A percentile compares a stretch with the other conserved stretches of the same genome.
Evolutionary conservation across 2,797 vertebrate species (phyloP).

Genomic region (Coilia nasus): DNA sequence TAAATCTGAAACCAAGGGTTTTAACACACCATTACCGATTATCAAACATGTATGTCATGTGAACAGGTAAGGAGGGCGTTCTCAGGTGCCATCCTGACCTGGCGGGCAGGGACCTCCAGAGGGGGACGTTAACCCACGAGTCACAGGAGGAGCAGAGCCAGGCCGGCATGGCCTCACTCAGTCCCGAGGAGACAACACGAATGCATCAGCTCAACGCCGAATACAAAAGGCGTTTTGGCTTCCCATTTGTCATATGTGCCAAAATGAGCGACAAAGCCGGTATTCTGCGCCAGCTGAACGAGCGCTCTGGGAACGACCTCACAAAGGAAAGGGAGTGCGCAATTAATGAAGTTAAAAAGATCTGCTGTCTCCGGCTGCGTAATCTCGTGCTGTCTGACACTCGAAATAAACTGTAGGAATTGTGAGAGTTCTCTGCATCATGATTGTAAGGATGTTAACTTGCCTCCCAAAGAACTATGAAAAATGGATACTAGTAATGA

Average conservation of each 20-base stretch:
- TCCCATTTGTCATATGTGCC: constrained; percentile 84
- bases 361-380: constrained; percentile 75
- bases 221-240: constrained; percentile 80
- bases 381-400: constrained; percentile 54
- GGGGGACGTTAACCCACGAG: constrained; percentile 73
- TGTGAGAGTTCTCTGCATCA: neutral
- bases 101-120: constrained; percentile 76
- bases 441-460: no score
- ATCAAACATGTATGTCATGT: neutral
- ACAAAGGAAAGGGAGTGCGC: constrained; percentile 68
- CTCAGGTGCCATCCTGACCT: constrained; percentile 85
- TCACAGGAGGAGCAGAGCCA: constrained; percentile 76
- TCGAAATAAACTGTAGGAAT: constrained; percentile 48
- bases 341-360: constrained; percentile 83
- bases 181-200: constrained; percentile 53
- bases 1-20: neutral
- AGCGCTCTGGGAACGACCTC: constrained; percentile 62
- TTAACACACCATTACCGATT: neutral
- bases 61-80: constrained; percentile 82
- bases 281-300: constrained; percentile 68
- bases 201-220: constrained; percentile 72
- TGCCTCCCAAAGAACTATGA: no score
- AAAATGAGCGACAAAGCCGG: constrained; percentile 67
- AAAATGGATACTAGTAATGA: no score
- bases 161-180: constrained; percentile 73